Base-by-base conservation (phyloP, 1,140 invertebrate species). In the Trypoxylus dichotomus region DNA sequence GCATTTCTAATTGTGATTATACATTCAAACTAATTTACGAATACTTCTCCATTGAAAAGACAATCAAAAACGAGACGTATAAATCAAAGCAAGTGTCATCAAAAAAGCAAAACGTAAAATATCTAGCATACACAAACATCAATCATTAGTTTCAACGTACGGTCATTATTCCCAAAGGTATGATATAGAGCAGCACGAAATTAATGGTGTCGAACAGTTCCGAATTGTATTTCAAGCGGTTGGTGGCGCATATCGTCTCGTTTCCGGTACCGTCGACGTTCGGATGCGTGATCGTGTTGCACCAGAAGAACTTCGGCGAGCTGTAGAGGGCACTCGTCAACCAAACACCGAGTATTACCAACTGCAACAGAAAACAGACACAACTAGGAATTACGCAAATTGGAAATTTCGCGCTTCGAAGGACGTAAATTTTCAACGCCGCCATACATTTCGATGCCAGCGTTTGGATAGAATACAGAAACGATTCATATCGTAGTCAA, bases 321-420 rank as follows among this genome's bases (percentile, higher is more conserved):
- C 92, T 93, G 86, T 95, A 95, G 0, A 92, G 85, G 0, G 93
- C 93, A 78, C 93, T 93, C 2, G 92, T 88, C 37, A 94, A 86
- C 94, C 94, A 95, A 10, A 95, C 93, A 5, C 90, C 89, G 11
- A 91, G 86, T 73, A 95, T 92, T 41, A 93, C 92, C 80, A 93
- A 82, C 91, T 93, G 88, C 19, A 88, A 87, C 77, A 83, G 78
- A 83, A 79, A 73, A 27, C 6, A 19, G 19, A 6, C 19, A 54
- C n/a, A 6, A 0, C 1, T 19, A 37, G 6, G 15, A 19, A n/a
- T 54, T 54, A 54, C 47, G 19, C 15, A 15, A n/a, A 54, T 54
- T 54, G 15, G 19, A 54, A n/a, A 54, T n/a, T 54, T 54, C 6
- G 0, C 47, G 47, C n/a, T 19, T 54, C 13, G 15, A n/a, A 54